Base-by-base conservation (phyloP, 2,113 vertebrate species). In the Python bivittatus region DNA sequence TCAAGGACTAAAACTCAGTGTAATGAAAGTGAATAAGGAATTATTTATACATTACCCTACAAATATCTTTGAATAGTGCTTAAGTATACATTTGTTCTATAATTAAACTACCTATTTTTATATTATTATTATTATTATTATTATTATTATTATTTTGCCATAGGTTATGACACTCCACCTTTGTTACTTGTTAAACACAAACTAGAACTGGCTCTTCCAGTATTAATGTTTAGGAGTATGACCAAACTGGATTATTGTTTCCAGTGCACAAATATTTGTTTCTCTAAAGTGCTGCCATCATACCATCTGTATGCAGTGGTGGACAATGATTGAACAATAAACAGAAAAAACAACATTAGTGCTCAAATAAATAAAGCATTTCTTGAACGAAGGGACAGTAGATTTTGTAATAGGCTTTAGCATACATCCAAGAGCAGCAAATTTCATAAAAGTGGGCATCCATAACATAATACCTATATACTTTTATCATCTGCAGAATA, bases 1-100 rank as follows among this genome's bases (percentile, higher is more conserved):
- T 86, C 25, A 48, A 84, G 27, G 17, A 9, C n/a, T 23, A 1
- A 44, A 23, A 60, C 64, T 38, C 23, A 85, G 85, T 42, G 56
- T 79, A 20, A 92, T 1, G 8, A 79, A 84, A 29, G 7, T 10
- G 2, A 52, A 2, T 0, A 7, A 58, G 1, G 57, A 53, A 33
- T 86, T 44, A 84, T 89, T 86, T 92, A 93, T 92, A 93, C n/a
- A 88, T 15, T 92, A 42, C 0, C 22, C 64, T 94, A 56, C 56
- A 22, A 92, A 44, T 17, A 94, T 6, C 68, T 61, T 0, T 89
- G 20, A 89, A 52, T 57, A 23, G 1, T 42, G 86, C 3, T 56
- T 12, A 79, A 20, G 48, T 83, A 17, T 79, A 1, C 6, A 85
- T 61, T 33, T 61, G 8, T 48, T 92, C 13, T 92, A 38, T 27